Percentiles rank a stretch among this genome's conserved stretches.
Conservation (phyloP, 64 coral and sea anemone genomes). For the Pocillopora damicornis region DNA sequence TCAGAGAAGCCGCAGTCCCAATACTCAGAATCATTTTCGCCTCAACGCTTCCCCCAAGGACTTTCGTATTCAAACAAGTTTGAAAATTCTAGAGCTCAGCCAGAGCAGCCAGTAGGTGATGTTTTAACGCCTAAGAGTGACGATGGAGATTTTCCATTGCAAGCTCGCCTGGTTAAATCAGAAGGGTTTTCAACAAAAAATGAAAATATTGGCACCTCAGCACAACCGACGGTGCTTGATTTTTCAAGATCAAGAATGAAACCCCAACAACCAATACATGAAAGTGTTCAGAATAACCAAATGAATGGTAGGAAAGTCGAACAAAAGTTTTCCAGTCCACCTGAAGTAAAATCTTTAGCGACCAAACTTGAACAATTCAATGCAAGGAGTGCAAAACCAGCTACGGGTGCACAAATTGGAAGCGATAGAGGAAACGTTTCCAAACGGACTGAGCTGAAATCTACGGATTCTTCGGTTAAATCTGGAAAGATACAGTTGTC, state of each 20-base stretch:
- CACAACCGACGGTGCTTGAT: not conserved
- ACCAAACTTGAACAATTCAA: not conserved
- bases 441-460: not conserved
- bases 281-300: not conserved
- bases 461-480: not conserved
- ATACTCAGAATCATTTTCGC: not conserved
- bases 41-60: not conserved
- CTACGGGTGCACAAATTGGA: not conserved
- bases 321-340: not conserved
- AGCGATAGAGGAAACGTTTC: not conserved
- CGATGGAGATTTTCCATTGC: not conserved
- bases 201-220: not conserved
- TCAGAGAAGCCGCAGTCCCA: not conserved
- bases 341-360: not conserved
- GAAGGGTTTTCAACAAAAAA: not conserved
- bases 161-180: not conserved
- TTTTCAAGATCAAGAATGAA: conserved; percentile 6
- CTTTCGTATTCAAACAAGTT: not conserved
- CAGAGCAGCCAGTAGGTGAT: not conserved
- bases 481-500: conserved; percentile 3
- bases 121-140: not conserved
- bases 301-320: not conserved
- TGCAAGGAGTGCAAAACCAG: not conserved
- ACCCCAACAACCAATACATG: not conserved
- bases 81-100: not conserved